A percentile compares a stretch with the other conserved stretches of the same genome.
Evolutionary conservation across 2,888 invertebrate species (phyloP).

Genomic region (Caenorhabditis afra): DNA sequence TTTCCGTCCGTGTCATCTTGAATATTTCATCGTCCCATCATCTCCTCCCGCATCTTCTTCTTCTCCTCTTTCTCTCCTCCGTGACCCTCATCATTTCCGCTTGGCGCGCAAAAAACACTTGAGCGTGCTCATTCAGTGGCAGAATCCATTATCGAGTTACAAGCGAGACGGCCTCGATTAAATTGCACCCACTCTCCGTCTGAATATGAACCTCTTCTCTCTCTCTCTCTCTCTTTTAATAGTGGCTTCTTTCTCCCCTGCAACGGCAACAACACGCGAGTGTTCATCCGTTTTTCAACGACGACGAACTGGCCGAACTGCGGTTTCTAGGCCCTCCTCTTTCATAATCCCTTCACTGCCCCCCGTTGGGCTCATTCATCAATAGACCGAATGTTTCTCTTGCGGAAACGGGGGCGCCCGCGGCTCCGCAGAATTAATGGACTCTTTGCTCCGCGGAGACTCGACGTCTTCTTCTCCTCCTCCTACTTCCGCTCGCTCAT

Average conservation of each 20-base stretch:
- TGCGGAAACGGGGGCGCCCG: conserved; percentile 62
- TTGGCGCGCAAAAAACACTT: conserved; percentile 27
- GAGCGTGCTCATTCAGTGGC: conserved; percentile 21
- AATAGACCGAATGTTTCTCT: conserved; percentile 46
- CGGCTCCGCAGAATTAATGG: conserved; percentile 60
- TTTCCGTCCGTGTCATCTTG: conserved; percentile 29
- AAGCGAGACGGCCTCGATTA: conserved; percentile 23
- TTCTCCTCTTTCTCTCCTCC: conserved; percentile 24
- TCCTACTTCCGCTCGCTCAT: conserved; percentile 6
- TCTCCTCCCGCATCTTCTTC: conserved; percentile 25
- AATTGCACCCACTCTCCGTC: conserved; percentile 37
- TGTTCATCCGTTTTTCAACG: no score
- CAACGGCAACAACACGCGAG: no score
- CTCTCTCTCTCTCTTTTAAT: conserved; percentile 12
- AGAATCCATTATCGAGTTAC: conserved; percentile 46
- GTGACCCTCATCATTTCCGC: conserved; percentile 2
- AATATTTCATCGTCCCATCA: conserved; percentile 41
- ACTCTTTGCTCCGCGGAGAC: conserved; percentile 13
- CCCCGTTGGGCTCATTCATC: conserved; percentile 32
- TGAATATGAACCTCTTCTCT: conserved; percentile 6
- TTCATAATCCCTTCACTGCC: not conserved
- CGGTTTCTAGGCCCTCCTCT: no score
- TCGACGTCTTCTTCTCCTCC: conserved; percentile 1
- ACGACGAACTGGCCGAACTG: no score
- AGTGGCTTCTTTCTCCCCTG: not conserved